A percentile compares a stretch with the other conserved stretches of the same genome.
Conservation (phyloP, 1,140 invertebrate species). For the Meloidogyne hapla region DNA sequence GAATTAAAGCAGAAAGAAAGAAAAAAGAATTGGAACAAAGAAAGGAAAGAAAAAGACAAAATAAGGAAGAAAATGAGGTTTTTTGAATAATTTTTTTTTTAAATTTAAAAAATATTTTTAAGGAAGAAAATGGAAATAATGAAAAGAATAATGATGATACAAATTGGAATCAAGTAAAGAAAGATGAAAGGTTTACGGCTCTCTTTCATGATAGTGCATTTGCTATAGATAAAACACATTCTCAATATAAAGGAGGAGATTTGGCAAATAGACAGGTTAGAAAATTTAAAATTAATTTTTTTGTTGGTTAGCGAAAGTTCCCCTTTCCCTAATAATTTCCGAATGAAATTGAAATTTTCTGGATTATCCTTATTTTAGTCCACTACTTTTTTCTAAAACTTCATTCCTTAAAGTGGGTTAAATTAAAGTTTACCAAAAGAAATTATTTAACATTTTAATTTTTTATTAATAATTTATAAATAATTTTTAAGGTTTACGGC, state of each 20-base stretch:
- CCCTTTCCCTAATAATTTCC: too few relatives aligned
- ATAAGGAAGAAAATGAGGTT: not conserved
- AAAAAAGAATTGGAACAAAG: constrained; percentile 1
- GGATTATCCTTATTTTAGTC: too few relatives aligned
- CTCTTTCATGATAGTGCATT: constrained; percentile 59
- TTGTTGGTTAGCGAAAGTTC: too few relatives aligned
- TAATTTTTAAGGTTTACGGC: not conserved
- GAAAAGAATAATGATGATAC: not conserved
- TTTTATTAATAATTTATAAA: not conserved
- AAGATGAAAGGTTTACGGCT: constrained; percentile 72
- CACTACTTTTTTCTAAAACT: too few relatives aligned
- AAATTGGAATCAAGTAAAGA: constrained; percentile 70
- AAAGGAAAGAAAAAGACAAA: not conserved
- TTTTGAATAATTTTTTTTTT: not conserved
- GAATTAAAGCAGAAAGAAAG: constrained; percentile 1
- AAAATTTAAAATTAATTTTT: too few relatives aligned
- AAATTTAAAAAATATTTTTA: not conserved
- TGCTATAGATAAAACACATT: constrained; percentile 71
- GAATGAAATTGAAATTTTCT: too few relatives aligned
- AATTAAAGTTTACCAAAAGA: too few relatives aligned
- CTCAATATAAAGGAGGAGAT: constrained; percentile 43
- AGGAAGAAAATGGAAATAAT: not conserved
- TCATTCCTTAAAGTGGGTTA: too few relatives aligned
- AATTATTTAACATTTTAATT: too few relatives aligned
- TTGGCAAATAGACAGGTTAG: constrained; percentile 47